Percentiles rank a stretch among this genome's conserved stretches.
phyloP scores from a whole-genome alignment of 92 coral and sea anemone species.

The Siderastrea siderea region DNA sequence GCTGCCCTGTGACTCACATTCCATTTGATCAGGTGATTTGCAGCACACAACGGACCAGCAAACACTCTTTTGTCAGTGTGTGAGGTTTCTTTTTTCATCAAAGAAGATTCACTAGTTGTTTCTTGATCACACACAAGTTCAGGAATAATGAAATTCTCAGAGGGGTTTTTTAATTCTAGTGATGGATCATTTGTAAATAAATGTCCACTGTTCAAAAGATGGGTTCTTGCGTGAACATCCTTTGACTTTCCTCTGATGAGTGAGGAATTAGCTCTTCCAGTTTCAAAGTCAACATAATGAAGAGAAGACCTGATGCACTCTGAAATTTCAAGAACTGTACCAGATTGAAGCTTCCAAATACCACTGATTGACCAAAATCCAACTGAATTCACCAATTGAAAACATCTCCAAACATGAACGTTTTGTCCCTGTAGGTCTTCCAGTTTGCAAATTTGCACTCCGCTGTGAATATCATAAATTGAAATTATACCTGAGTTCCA shows the following conservation, averaged over 20 bases:
- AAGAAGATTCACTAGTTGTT: background rate
- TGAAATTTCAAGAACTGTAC: constrained; percentile 75
- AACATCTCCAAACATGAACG: constrained; percentile 56
- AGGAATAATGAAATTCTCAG: constrained; percentile 22
- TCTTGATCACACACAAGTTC: background rate
- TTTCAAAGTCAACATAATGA: background rate
- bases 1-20: constrained; percentile 74
- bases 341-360: constrained; percentile 85
- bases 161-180: background rate
- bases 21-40: constrained; percentile 72
- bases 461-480: constrained; percentile 82
- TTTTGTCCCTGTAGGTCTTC: constrained; percentile 67
- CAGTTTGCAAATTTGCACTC: constrained; percentile 64
- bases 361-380: constrained; percentile 85
- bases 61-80: background rate
- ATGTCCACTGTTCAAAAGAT: background rate
- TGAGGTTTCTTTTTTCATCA: background rate
- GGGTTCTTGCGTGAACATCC: background rate
- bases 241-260: background rate
- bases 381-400: constrained; percentile 55
- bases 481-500: constrained; percentile 69
- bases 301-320: constrained; percentile 52
- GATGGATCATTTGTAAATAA: background rate
- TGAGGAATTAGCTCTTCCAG: background rate
- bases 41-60: constrained; percentile 51